A percentile compares a stretch with the other conserved stretches of the same genome.
phyloP scores from a whole-genome alignment of 2,888 invertebrate species.

The Drosophila percnosoma region DNA sequence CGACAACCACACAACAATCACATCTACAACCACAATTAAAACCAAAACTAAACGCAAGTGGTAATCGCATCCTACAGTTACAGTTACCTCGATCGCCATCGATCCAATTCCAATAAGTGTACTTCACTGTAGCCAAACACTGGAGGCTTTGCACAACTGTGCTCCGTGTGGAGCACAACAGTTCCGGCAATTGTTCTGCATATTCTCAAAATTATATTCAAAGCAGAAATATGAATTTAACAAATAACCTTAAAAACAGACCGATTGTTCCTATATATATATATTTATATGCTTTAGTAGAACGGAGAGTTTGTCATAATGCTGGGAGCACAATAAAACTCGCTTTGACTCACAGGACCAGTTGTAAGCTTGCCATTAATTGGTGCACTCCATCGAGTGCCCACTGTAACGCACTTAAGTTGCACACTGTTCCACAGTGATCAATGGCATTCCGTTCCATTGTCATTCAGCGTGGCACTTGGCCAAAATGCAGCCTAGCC shows the following conservation, averaged over 20 bases:
- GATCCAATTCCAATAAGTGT: slow-evolving; percentile 28
- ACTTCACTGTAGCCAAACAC: slow-evolving; percentile 39
- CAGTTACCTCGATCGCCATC: slow-evolving; percentile 26
- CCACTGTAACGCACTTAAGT: background rate
- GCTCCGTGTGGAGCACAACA: background rate
- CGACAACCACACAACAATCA: background rate
- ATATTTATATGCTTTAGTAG: background rate
- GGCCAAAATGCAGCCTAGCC: slow-evolving; percentile 39
- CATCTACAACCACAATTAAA: slow-evolving; percentile 2
- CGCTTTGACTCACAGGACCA: background rate
- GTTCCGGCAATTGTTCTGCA: background rate
- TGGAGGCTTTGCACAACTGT: slow-evolving; percentile 22
- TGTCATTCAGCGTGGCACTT: slow-evolving; percentile 25
- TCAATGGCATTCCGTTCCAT: slow-evolving; percentile 12
- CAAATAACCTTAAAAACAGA: background rate
- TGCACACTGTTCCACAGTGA: background rate
- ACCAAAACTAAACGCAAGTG: slow-evolving; percentile 22
- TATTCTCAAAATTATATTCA: background rate
- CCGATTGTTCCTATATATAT: background rate
- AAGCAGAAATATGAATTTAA: background rate
- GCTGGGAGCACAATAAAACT: background rate
- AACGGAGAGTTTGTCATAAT: background rate
- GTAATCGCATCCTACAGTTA: slow-evolving; percentile 36
- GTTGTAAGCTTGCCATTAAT: background rate
- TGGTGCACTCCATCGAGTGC: background rate